Evolutionary conservation across 2,797 vertebrate genomes (phyloP).

Genomic region (Pogonophryne albipinna): DNA sequence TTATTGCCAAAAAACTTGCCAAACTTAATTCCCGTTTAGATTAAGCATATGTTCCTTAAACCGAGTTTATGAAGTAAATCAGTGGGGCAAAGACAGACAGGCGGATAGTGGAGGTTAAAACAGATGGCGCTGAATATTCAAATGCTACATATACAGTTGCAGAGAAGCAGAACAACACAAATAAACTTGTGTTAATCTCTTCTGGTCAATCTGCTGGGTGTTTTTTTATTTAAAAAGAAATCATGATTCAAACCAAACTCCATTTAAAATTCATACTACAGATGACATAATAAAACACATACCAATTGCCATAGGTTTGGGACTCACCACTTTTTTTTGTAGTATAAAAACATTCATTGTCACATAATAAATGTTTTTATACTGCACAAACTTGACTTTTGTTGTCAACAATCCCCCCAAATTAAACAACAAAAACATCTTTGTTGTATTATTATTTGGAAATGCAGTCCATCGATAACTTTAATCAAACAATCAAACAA

Average conservation of each 20-base stretch:
- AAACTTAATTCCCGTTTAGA: background rate
- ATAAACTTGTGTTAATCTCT: slow-evolving; percentile 17
- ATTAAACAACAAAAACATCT: no score
- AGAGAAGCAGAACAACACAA: slow-evolving; percentile 21
- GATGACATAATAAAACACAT: background rate
- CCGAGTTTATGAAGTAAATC: slow-evolving; percentile 7
- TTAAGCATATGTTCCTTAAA: slow-evolving; percentile 2
- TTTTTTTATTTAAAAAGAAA: background rate
- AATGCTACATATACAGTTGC: slow-evolving; percentile 12
- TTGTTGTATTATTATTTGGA: no score
- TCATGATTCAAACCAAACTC: background rate
- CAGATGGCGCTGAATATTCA: slow-evolving; percentile 60
- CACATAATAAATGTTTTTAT: no score
- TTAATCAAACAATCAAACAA: no score
- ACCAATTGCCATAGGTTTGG: background rate
- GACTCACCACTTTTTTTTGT: no score
- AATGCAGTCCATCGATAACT: no score
- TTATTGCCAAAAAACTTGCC: background rate
- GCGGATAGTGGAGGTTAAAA: slow-evolving; percentile 17
- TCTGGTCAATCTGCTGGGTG: slow-evolving; percentile 31
- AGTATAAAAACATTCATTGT: no score
- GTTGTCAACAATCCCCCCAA: no score
- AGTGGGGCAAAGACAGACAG: background rate
- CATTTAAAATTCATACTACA: background rate
- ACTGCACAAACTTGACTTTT: no score